Evolutionary conservation across 2,888 invertebrate species (phyloP).

Genomic region (Physocephala rufipes): DNA sequence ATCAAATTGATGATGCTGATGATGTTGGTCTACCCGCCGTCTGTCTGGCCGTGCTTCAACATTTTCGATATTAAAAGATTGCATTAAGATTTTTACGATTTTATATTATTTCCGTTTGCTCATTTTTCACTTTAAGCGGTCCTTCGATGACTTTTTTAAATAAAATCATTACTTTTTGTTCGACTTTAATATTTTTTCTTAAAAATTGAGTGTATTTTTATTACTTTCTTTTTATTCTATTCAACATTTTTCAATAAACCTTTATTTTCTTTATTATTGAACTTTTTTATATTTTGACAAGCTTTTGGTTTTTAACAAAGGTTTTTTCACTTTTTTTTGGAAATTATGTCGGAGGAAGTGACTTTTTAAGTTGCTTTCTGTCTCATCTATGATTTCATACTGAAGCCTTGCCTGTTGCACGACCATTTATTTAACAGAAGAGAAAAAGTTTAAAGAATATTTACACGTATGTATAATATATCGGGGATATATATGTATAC

Average conservation of each 20-base stretch:
- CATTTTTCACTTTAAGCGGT: too few relatives aligned
- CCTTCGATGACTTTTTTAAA: too few relatives aligned
- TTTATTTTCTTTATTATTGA: constrained; percentile 5
- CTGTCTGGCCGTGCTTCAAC: too few relatives aligned
- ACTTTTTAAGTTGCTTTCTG: constrained; percentile 19
- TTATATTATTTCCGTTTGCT: background rate
- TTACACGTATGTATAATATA: background rate
- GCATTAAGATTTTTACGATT: background rate
- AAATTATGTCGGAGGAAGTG: background rate
- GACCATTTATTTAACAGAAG: constrained; percentile 21
- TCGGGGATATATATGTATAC: too few relatives aligned
- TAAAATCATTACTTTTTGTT: background rate
- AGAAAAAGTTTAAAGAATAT: constrained; percentile 5
- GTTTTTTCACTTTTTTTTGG: constrained; percentile 1
- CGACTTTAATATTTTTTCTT: too few relatives aligned
- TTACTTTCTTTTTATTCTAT: background rate
- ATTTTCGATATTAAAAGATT: background rate
- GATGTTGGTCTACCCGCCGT: background rate
- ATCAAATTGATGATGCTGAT: background rate
- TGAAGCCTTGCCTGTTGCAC: constrained; percentile 39
- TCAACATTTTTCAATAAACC: background rate
- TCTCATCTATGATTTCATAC: constrained; percentile 26
- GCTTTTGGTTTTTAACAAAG: background rate
- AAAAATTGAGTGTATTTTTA: background rate
- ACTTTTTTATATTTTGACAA: background rate